Evolutionary conservation across 2,113 vertebrate genomes (phyloP).

Genomic region (Motacilla tschutschensis): DNA sequence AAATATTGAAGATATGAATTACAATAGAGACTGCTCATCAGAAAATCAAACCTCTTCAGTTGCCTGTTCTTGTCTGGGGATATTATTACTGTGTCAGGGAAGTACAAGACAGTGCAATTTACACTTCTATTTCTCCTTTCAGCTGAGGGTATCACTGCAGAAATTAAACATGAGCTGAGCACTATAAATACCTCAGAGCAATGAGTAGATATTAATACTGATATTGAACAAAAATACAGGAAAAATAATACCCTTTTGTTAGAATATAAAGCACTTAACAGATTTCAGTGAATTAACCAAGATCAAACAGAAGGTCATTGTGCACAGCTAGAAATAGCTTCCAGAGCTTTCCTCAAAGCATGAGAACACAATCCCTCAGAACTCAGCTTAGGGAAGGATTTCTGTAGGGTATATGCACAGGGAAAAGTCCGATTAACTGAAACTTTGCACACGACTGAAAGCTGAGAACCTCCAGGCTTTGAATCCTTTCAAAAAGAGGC

Average conservation of each 20-base stretch:
- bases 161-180: slow-evolving; percentile 16
- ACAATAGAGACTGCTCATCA: background rate
- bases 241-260: slow-evolving; percentile 37
- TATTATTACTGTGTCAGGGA: background rate
- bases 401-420: slow-evolving; percentile 10
- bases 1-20: background rate
- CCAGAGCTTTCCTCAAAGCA: slow-evolving; percentile 17
- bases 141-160: background rate
- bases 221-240: slow-evolving; percentile 12
- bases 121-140: background rate
- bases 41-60: background rate
- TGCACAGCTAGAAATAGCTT: slow-evolving; percentile 20
- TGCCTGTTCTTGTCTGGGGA: background rate
- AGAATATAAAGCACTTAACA: slow-evolving; percentile 6
- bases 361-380: background rate
- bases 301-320: slow-evolving; percentile 45
- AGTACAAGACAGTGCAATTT: background rate
- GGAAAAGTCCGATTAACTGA: background rate
- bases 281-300: slow-evolving; percentile 23
- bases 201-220: slow-evolving; percentile 33
- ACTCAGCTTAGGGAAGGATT: background rate
- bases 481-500: background rate
- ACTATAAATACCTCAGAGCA: background rate
- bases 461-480: slow-evolving; percentile 12
- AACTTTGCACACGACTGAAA: background rate